Evolutionary conservation across 2,797 vertebrate genomes (phyloP).

Genomic region (Perodicticus potto): DNA sequence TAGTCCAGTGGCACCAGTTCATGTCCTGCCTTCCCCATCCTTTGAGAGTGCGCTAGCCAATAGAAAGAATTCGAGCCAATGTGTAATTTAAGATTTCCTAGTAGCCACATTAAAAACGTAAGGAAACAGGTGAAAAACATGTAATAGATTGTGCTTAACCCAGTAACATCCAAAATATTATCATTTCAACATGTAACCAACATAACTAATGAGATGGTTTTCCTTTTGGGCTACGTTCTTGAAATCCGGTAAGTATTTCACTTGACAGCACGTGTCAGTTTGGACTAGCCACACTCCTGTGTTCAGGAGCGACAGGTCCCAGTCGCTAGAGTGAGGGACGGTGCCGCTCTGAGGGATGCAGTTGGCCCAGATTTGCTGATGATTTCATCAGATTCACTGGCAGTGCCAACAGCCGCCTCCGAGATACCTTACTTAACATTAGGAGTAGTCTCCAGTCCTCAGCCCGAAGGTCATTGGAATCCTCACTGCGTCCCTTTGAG

Average conservation of each 20-base stretch:
- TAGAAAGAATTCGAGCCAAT: neutral
- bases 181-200: constrained; percentile 5
- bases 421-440: neutral
- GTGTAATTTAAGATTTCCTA: neutral
- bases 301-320: neutral
- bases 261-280: neutral
- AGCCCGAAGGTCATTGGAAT: neutral
- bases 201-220: neutral
- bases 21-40: neutral
- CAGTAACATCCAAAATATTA: neutral
- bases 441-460: neutral
- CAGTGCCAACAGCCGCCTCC: neutral
- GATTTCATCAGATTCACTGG: constrained; percentile 30
- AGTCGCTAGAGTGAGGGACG: neutral
- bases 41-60: neutral
- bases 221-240: neutral
- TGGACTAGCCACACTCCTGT: neutral
- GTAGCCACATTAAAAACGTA: constrained; percentile 24
- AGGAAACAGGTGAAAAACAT: constrained; percentile 36
- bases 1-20: neutral
- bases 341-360: neutral
- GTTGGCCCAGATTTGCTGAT: constrained; percentile 34
- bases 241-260: neutral
- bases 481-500: neutral
- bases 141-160: constrained; percentile 23